These are phyloP conservation scores for Fratercula arctica DNA, from an alignment of 2,797 vertebrate species.

Conservation along the genomic window DNA sequence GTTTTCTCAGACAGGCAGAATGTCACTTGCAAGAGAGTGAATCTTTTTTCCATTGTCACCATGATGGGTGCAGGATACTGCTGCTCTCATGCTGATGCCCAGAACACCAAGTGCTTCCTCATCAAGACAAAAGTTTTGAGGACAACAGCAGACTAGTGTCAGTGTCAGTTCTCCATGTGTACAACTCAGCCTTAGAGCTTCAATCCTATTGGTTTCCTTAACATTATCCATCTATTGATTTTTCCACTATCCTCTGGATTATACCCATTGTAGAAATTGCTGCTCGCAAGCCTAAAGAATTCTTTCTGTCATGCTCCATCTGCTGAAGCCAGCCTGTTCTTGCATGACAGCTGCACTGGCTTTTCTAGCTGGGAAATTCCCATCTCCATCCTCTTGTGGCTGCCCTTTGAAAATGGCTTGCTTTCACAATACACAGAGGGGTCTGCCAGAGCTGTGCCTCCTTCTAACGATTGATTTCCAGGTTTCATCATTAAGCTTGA, in stretches of 20 bases:
- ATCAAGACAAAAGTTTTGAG: background rate
- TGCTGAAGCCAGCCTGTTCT: conserved; percentile 10
- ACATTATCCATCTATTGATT: background rate
- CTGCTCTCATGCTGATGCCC: background rate
- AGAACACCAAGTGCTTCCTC: background rate
- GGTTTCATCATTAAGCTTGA: background rate
- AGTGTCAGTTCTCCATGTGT: background rate
- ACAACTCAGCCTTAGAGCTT: background rate
- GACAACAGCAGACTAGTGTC: background rate
- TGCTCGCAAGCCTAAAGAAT: background rate
- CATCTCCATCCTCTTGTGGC: background rate
- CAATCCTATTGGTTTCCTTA: conserved; percentile 14
- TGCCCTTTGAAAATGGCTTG: background rate
- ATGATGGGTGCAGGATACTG: background rate
- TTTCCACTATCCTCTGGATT: background rate
- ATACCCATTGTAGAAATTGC: background rate
- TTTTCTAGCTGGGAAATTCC: conserved; percentile 29
- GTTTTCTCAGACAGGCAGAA: background rate
- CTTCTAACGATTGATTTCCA: background rate
- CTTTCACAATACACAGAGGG: background rate
- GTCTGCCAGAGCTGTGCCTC: background rate
- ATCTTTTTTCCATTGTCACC: background rate
- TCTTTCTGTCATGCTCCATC: conserved; percentile 5
- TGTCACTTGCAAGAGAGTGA: background rate
- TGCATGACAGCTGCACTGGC: background rate